These are phyloP conservation scores for Gari tellinella DNA, from an alignment of 2,888 invertebrate species.

Conservation along the genomic window DNA sequence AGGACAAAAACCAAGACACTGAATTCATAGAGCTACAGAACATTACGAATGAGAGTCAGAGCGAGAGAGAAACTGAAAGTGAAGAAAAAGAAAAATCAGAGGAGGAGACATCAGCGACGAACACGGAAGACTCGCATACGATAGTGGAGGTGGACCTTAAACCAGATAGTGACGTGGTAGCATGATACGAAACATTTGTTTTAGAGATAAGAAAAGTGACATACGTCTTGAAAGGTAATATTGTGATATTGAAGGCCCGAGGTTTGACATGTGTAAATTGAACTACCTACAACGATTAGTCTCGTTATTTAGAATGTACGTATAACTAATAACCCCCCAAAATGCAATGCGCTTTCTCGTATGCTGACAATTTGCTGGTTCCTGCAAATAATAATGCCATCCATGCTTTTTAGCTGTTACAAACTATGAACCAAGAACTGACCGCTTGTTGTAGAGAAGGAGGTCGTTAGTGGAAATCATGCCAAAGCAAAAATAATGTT, in stretches of 20 bases:
- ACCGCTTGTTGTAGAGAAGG: too few species aligned
- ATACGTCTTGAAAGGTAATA: too few species aligned
- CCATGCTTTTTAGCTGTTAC: too few species aligned
- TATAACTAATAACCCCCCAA: too few species aligned
- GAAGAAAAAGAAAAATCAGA: conserved; percentile 16
- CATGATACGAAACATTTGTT: conserved; percentile 58
- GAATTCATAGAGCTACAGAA: conserved; percentile 53
- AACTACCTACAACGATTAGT: conserved; percentile 20
- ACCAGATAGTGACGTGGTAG: conserved; percentile 80
- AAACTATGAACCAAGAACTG: too few species aligned
- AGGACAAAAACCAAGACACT: conserved; percentile 34
- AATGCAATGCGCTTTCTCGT: too few species aligned
- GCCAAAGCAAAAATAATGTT: too few species aligned
- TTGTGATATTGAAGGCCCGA: too few species aligned
- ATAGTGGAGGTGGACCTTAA: conserved; percentile 78
- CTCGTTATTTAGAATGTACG: too few species aligned
- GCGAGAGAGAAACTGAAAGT: conserved; percentile 31
- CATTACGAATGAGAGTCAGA: conserved; percentile 35
- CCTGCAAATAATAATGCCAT: too few species aligned
- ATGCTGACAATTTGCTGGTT: too few species aligned
- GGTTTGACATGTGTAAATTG: conserved; percentile 2
- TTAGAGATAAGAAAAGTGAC: neutral
- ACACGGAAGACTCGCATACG: conserved; percentile 53
- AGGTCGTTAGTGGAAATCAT: too few species aligned
- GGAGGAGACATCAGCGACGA: conserved; percentile 10